Conservation (phyloP, 2,113 vertebrate species). For the Pelecanus crispus region DNA sequence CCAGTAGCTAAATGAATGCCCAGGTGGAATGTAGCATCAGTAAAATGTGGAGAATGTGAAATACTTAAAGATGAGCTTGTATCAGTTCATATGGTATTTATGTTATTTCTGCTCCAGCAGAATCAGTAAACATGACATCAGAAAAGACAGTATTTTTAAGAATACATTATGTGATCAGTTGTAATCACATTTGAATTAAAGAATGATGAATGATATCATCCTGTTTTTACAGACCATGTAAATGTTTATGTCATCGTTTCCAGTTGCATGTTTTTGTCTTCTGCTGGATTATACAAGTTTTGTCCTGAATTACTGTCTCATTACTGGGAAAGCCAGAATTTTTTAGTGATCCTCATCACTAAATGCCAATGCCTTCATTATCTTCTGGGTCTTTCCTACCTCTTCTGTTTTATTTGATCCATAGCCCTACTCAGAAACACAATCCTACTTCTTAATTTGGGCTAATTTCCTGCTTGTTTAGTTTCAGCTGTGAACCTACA, state of each 20-base stretch:
- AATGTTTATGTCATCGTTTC: not conserved
- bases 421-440: not conserved
- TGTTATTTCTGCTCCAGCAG: not conserved
- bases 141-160: not conserved
- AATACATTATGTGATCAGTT: not conserved
- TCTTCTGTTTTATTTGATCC: not conserved
- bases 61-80: not conserved
- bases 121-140: not conserved
- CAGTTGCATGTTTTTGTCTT: not conserved
- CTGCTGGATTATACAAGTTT: not conserved
- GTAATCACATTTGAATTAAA: not conserved
- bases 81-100: too few relatives aligned
- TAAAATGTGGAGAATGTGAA: not conserved
- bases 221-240: not conserved
- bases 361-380: not conserved
- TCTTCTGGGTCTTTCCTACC: not conserved
- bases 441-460: not conserved
- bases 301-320: not conserved
- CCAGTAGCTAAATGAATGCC: not conserved
- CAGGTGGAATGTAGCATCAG: not conserved
- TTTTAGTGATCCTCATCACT: not conserved
- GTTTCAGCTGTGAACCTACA: not conserved
- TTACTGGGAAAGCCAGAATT: not conserved
- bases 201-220: not conserved
- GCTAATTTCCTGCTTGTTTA: not conserved